These are phyloP conservation scores for Tachuris rubrigastra DNA, from an alignment of 2,113 vertebrate genomes.

Conservation along the genomic window DNA sequence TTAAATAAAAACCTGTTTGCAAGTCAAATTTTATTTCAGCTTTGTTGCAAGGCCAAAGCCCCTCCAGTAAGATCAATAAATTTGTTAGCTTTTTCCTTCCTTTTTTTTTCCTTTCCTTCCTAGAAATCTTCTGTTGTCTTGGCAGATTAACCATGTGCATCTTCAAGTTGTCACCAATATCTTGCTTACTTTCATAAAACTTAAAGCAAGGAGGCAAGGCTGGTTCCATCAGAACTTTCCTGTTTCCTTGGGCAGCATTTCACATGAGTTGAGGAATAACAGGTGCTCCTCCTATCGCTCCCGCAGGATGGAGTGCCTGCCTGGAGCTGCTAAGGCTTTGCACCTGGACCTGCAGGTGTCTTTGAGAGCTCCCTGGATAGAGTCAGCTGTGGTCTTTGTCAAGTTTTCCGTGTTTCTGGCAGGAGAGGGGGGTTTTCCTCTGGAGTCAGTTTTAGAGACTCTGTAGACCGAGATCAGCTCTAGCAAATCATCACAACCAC, in stretches of 20 bases:
- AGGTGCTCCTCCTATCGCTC: fast-evolving
- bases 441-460: not conserved
- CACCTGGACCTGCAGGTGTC: not conserved
- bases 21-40: constrained; percentile 17
- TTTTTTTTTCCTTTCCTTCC: not conserved
- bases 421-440: not conserved
- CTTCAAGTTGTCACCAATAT: not conserved
- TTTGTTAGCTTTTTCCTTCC: not conserved
- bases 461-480: not conserved
- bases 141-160: not conserved
- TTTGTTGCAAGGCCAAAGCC: not conserved
- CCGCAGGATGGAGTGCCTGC: fast-evolving
- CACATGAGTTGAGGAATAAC: fast-evolving
- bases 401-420: not conserved
- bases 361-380: fast-evolving
- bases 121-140: not conserved
- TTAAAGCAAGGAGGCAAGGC: fast-evolving
- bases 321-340: fast-evolving
- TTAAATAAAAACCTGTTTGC: constrained; percentile 39
- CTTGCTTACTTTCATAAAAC: not conserved
- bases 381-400: fast-evolving
- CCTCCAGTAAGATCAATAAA: not conserved
- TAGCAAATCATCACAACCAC: fast-evolving
- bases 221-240: not conserved
- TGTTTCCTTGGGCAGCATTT: fast-evolving